These are phyloP conservation scores for Tinamus guttatus DNA, from an alignment of 2,113 vertebrate species.

Conservation along the genomic window DNA sequence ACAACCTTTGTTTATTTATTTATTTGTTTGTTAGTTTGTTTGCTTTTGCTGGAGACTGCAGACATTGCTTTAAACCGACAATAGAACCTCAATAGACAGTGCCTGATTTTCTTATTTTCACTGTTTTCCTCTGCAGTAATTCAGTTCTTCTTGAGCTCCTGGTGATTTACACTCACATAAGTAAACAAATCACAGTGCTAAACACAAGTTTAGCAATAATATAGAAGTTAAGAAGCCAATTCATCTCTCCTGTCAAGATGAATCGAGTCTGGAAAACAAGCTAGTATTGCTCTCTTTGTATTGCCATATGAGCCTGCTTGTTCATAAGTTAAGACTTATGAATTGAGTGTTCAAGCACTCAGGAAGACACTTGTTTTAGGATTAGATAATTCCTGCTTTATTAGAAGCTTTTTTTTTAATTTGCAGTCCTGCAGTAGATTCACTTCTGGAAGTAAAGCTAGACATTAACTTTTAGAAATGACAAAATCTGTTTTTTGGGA, in stretches of 20 bases:
- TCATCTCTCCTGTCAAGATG: neutral
- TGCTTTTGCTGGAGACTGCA: neutral
- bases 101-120: neutral
- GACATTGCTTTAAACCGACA: neutral
- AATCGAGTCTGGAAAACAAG: neutral
- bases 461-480: neutral
- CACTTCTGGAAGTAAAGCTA: neutral
- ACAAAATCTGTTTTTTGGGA: neutral
- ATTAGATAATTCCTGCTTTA: neutral
- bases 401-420: neutral
- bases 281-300: neutral
- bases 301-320: neutral
- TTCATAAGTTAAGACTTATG: neutral
- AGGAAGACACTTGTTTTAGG: neutral
- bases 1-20: neutral
- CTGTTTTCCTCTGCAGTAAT: neutral
- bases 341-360: neutral
- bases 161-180: neutral
- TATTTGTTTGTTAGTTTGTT: neutral
- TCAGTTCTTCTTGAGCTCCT: neutral
- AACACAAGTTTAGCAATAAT: neutral
- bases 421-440: neutral
- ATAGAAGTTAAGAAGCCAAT: neutral
- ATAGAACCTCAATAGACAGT: neutral
- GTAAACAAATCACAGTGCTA: neutral